Conservation (phyloP, 2,113 vertebrate species). For the Heloderma charlesbogerti region DNA sequence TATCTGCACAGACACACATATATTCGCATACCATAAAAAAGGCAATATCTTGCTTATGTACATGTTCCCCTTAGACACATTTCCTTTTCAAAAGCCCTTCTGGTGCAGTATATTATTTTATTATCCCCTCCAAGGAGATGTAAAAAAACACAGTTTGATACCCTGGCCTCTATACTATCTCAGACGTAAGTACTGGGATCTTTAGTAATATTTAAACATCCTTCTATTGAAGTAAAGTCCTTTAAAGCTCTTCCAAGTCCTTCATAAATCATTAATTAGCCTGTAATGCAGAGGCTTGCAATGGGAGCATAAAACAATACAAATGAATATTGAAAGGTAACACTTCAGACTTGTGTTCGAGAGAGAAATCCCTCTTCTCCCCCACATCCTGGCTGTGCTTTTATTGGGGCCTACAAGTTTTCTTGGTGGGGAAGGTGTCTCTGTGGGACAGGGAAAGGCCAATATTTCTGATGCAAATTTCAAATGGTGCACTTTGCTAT, state of each 20-base stretch:
- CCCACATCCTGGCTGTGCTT: neutral
- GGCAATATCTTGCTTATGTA: slow-evolving; percentile 35
- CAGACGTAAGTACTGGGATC: slow-evolving; percentile 43
- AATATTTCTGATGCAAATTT: neutral
- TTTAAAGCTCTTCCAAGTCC: slow-evolving; percentile 53
- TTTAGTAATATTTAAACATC: slow-evolving; percentile 62
- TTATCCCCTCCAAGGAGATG: slow-evolving; percentile 43
- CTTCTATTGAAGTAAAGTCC: slow-evolving; percentile 38
- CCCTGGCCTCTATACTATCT: slow-evolving; percentile 25
- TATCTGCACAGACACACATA: neutral
- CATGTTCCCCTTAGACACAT: slow-evolving; percentile 30
- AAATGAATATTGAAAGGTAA: slow-evolving; percentile 42
- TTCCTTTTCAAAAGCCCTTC: slow-evolving; percentile 58
- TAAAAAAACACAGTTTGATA: slow-evolving; percentile 53
- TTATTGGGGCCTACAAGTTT: neutral
- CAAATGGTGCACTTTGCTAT: neutral
- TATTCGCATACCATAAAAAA: slow-evolving; percentile 14
- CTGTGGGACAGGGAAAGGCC: neutral
- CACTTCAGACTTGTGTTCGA: slow-evolving; percentile 30
- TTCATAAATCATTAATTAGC: slow-evolving; percentile 67
- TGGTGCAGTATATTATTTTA: slow-evolving; percentile 40
- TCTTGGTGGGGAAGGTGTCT: neutral
- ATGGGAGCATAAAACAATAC: slow-evolving; percentile 29
- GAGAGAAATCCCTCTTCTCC: neutral
- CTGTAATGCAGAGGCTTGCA: slow-evolving; percentile 41